Conservation (phyloP, 2,888 invertebrate species). For the Odontothrips loti region DNA sequence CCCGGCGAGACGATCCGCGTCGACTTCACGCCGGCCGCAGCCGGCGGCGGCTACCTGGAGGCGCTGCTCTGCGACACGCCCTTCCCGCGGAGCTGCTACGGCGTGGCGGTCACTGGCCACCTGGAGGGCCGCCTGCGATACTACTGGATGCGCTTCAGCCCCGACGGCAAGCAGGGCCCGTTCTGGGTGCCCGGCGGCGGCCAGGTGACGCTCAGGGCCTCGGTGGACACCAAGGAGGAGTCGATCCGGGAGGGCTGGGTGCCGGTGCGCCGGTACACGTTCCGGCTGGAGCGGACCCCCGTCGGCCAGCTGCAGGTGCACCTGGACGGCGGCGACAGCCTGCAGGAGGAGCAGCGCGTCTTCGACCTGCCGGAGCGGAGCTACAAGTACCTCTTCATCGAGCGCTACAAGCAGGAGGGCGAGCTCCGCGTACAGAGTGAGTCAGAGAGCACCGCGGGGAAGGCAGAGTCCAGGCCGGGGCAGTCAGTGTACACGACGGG, state of each 20-base stretch:
- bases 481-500: too few species aligned
- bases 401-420: conserved; percentile 21
- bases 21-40: not conserved
- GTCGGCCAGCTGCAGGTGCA: not conserved
- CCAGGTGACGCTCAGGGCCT: not conserved
- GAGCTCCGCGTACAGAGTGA: not conserved
- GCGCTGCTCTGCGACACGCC: conserved; percentile 15
- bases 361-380: not conserved
- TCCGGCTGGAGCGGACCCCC: not conserved
- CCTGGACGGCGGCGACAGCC: not conserved
- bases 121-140: not conserved
- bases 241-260: not conserved
- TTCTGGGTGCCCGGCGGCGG: conserved; percentile 20
- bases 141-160: not conserved
- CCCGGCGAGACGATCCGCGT: not conserved
- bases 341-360: not conserved
- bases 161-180: not conserved
- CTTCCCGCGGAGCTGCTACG: not conserved
- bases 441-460: too few species aligned
- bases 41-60: not conserved
- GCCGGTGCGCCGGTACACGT: not conserved
- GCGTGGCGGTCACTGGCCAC: not conserved
- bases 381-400: conserved; percentile 7
- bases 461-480: too few species aligned
- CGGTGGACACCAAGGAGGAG: conserved; percentile 16